phyloP scores from a whole-genome alignment of 2,888 invertebrate species.

The Stenurella melanura region DNA sequence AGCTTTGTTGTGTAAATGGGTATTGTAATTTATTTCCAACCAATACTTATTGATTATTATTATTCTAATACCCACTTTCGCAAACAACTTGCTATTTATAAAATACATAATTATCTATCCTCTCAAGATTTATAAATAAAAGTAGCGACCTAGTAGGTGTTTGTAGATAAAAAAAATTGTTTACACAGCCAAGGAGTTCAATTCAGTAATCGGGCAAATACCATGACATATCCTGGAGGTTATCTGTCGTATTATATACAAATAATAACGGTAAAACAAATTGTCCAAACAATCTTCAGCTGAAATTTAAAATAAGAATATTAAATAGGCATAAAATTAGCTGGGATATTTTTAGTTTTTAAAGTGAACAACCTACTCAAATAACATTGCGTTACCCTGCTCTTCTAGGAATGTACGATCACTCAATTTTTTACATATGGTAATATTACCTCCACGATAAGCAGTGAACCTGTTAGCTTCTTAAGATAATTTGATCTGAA shows the following conservation, averaged over 20 bases:
- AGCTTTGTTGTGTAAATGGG: not conserved
- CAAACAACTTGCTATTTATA: not conserved
- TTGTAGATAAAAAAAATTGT: conserved; percentile 1
- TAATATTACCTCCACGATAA: too few species aligned
- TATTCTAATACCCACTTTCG: not conserved
- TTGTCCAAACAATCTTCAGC: not conserved
- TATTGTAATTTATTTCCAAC: not conserved
- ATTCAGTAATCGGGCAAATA: not conserved
- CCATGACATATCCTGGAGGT: not conserved
- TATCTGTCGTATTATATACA: not conserved
- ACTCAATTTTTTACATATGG: too few species aligned
- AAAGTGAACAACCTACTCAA: not conserved
- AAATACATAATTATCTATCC: not conserved
- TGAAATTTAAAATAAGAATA: not conserved
- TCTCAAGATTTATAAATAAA: not conserved
- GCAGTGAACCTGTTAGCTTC: too few species aligned
- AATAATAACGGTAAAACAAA: conserved; percentile 7
- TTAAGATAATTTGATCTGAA: too few species aligned
- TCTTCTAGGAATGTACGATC: not conserved
- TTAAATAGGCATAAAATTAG: conserved; percentile 7
- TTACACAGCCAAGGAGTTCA: conserved; percentile 2
- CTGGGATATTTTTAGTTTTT: not conserved
- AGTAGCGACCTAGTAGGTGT: not conserved
- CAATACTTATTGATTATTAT: not conserved
- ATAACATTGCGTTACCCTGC: not conserved